Percentiles rank a stretch among this genome's conserved stretches.
phyloP scores from a whole-genome alignment of 2,113 vertebrate species.

The Passer domesticus region DNA sequence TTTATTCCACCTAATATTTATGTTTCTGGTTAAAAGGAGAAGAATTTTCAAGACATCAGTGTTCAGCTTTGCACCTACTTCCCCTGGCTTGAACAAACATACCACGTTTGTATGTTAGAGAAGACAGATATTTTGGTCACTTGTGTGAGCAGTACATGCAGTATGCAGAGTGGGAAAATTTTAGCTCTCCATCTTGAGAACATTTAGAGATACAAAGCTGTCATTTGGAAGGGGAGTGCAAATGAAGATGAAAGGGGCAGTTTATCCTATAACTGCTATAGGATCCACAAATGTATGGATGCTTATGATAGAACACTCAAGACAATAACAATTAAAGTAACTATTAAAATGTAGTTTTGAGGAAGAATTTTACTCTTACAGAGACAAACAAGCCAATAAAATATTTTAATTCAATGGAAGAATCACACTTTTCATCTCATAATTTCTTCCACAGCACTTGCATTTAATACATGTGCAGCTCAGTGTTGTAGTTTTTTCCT shows the following conservation, averaged over 20 bases:
- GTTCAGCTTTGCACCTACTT: neutral
- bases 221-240: neutral
- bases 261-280: neutral
- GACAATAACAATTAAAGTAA: neutral
- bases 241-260: neutral
- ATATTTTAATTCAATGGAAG: neutral
- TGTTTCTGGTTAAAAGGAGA: neutral
- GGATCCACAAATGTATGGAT: neutral
- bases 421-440: neutral
- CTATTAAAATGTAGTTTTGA: neutral
- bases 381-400: neutral
- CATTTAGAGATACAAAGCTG: neutral
- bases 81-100: neutral
- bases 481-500: conserved; percentile 2
- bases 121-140: neutral
- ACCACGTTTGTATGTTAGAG: neutral
- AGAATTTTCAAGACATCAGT: neutral
- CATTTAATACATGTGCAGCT: neutral
- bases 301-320: neutral
- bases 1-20: neutral
- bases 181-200: neutral
- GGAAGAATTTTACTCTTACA: neutral
- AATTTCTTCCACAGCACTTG: neutral
- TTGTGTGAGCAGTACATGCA: neutral
- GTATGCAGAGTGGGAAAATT: neutral